phyloP scores from a whole-genome alignment of 2,113 vertebrate species.

The Halcyon malimbica region DNA sequence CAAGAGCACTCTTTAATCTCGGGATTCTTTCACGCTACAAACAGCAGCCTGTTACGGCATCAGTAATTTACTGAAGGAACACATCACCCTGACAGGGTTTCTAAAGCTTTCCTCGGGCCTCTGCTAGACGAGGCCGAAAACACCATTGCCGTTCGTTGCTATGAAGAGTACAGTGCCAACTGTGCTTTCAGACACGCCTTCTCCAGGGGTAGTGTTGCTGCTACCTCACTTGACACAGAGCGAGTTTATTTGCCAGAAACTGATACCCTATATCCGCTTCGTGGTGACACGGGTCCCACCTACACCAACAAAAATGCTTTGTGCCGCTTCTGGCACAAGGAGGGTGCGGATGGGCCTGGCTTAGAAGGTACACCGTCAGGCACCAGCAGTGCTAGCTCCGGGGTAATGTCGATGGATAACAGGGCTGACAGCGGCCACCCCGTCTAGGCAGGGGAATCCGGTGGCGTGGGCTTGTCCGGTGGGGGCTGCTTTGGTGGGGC shows the following conservation, averaged over 20 bases:
- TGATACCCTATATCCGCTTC: not conserved
- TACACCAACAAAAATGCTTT: not conserved
- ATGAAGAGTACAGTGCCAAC: not conserved
- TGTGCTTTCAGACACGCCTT: not conserved
- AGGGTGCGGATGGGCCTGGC: not conserved
- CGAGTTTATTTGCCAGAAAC: constrained; percentile 7
- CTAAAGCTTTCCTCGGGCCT: constrained; percentile 43
- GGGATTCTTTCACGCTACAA: not conserved
- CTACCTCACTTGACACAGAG: not conserved
- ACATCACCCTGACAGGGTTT: constrained; percentile 48
- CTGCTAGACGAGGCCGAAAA: not conserved
- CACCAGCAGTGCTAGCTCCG: not conserved
- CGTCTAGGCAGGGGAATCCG: not conserved
- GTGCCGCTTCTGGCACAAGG: not conserved
- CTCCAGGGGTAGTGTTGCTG: constrained; percentile 37
- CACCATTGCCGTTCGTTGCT: not conserved
- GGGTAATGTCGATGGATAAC: accelerated
- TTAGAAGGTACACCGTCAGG: accelerated
- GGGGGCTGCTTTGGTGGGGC: not conserved
- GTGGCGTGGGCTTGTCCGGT: accelerated
- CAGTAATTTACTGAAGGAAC: constrained; percentile 53
- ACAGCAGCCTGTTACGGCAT: not conserved
- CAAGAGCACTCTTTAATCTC: constrained; percentile 7
- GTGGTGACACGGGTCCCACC: not conserved
- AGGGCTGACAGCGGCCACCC: not conserved